Percentiles rank a stretch among this genome's conserved stretches.
Evolutionary conservation across 2,113 vertebrate genomes (phyloP).

Genomic region (Enhydra lutris): DNA sequence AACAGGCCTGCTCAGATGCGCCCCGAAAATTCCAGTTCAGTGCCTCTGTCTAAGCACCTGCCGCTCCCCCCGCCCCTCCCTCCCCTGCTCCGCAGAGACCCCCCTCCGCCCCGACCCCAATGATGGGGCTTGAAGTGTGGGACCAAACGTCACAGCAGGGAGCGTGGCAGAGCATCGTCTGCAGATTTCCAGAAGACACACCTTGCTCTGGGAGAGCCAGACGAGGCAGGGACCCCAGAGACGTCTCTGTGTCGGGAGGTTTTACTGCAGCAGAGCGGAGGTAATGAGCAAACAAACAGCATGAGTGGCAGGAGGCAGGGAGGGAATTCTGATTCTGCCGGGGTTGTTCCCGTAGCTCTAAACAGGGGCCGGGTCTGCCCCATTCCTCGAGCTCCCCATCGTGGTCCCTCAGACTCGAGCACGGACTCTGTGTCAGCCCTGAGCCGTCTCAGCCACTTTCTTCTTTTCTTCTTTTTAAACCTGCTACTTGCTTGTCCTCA

Average conservation of each 20-base stretch:
- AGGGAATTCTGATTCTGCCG: not conserved
- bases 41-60: not conserved
- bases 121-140: not conserved
- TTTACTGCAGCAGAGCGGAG: not conserved
- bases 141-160: too few relatives aligned
- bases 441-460: not conserved
- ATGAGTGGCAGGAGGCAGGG: not conserved
- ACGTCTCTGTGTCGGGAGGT: not conserved
- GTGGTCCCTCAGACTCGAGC: not conserved
- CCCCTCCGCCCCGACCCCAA: not conserved
- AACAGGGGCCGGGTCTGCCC: not conserved
- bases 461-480: not conserved
- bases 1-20: not conserved
- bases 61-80: not conserved
- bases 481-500: not conserved
- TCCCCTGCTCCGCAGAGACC: rapidly evolving
- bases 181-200: not conserved
- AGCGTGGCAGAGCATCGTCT: too few relatives aligned
- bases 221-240: too few relatives aligned
- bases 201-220: not conserved
- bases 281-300: not conserved
- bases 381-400: not conserved
- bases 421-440: too few relatives aligned
- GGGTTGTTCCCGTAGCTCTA: not conserved
- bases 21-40: not conserved